These are phyloP conservation scores for Biston betularia DNA, from an alignment of 2,888 invertebrate species.

Conservation along the genomic window DNA sequence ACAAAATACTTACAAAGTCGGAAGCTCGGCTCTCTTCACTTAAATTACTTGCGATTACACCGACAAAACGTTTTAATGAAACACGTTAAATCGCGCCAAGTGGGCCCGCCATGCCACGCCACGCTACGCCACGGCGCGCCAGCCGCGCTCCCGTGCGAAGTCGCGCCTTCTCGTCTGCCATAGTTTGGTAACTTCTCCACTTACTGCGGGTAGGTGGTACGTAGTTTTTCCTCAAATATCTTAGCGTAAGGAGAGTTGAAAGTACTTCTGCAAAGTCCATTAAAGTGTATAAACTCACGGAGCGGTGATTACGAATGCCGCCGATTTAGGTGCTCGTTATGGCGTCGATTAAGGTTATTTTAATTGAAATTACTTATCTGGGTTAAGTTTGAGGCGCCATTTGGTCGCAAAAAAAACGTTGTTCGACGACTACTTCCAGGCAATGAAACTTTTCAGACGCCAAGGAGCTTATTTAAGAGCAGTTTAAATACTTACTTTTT, in stretches of 20 bases:
- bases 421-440: conserved; percentile 5
- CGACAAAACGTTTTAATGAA: conserved; percentile 86
- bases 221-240: conserved; percentile 85
- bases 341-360: conserved; percentile 74
- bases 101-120: conserved; percentile 66
- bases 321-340: conserved; percentile 79
- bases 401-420: conserved; percentile 51
- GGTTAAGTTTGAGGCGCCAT: conserved; percentile 42
- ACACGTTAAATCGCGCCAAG: conserved; percentile 84
- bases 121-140: conserved; percentile 34
- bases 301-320: conserved; percentile 80
- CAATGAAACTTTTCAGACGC: conserved; percentile 3
- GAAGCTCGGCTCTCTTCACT: conserved; percentile 85
- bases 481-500: background rate
- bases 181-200: conserved; percentile 80
- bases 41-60: conserved; percentile 86
- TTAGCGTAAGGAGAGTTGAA: conserved; percentile 84
- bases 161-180: conserved; percentile 59
- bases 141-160: conserved; percentile 43
- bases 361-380: conserved; percentile 71
- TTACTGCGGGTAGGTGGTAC: conserved; percentile 77
- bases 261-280: conserved; percentile 84
- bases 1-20: conserved; percentile 86
- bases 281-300: conserved; percentile 83
- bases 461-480: background rate